phyloP scores from a whole-genome alignment of 2,113 vertebrate genomes.

The Canis aureus region DNA sequence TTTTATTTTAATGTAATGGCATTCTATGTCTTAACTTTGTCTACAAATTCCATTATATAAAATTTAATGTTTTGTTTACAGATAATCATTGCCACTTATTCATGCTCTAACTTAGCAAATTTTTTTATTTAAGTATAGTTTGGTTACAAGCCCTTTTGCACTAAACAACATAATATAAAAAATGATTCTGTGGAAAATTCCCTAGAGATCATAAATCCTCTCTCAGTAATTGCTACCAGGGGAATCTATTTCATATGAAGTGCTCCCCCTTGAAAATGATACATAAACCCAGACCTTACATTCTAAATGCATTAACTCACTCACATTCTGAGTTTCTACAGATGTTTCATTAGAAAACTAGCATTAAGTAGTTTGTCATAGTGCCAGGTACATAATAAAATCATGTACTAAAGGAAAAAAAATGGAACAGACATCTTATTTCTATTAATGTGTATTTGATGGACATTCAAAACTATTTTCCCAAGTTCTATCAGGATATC shows the following conservation, averaged over 20 bases:
- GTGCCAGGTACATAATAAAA: not conserved
- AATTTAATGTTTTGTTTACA: constrained; percentile 40
- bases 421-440: not conserved
- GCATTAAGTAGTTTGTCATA: constrained; percentile 20
- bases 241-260: constrained; percentile 6
- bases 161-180: not conserved
- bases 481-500: not conserved
- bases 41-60: not conserved
- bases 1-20: constrained; percentile 38
- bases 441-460: not conserved
- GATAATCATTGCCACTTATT: constrained; percentile 37
- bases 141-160: not conserved
- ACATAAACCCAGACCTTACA: not conserved
- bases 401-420: not conserved
- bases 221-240: not conserved
- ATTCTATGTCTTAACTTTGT: constrained; percentile 20
- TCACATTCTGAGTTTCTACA: constrained; percentile 26
- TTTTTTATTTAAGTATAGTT: constrained; percentile 24
- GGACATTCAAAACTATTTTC: constrained; percentile 13
- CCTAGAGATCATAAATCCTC: not conserved
- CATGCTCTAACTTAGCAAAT: constrained; percentile 31
- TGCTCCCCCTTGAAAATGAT: not conserved
- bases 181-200: not conserved
- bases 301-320: not conserved
- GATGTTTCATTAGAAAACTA: not conserved